Evolutionary conservation across 2,888 invertebrate species (phyloP).

Genomic region (Drosophila antonietae): DNA sequence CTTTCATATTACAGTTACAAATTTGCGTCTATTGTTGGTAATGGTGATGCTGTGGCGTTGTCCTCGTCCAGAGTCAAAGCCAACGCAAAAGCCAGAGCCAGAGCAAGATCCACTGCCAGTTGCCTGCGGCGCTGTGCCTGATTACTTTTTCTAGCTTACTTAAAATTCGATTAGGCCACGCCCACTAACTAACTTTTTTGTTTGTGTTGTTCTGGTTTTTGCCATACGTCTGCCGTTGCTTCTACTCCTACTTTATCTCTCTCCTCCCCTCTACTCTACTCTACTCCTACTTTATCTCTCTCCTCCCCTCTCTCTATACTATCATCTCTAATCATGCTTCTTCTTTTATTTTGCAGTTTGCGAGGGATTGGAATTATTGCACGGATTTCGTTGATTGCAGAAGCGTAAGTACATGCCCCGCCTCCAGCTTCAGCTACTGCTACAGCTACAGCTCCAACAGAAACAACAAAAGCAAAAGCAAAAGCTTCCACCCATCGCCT

Average conservation of each 20-base stretch:
- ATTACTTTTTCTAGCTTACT: constrained; percentile 78
- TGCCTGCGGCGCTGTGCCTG: constrained; percentile 64
- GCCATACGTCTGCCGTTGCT: background rate
- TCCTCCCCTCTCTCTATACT: background rate
- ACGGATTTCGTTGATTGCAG: constrained; percentile 84
- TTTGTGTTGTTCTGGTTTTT: constrained; percentile 21
- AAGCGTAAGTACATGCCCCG: constrained; percentile 80
- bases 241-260: background rate
- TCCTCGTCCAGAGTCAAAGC: constrained; percentile 27
- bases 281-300: background rate
- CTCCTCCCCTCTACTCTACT: background rate
- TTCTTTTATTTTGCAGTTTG: constrained; percentile 78
- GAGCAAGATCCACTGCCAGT: background rate
- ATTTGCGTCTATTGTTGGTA: constrained; percentile 75
- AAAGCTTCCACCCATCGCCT: background rate
- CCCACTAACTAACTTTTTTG: constrained; percentile 75
- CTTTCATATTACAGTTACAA: constrained; percentile 75
- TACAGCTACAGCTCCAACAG: background rate
- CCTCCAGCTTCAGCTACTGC: background rate
- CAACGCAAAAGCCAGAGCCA: background rate
- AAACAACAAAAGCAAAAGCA: background rate
- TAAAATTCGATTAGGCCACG: constrained; percentile 77
- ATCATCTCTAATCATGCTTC: constrained; percentile 8
- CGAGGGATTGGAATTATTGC: constrained; percentile 84
- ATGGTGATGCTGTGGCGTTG: constrained; percentile 44